phyloP scores from a whole-genome alignment of 2,797 vertebrate genomes.

The Lateolabrax maculatus region DNA sequence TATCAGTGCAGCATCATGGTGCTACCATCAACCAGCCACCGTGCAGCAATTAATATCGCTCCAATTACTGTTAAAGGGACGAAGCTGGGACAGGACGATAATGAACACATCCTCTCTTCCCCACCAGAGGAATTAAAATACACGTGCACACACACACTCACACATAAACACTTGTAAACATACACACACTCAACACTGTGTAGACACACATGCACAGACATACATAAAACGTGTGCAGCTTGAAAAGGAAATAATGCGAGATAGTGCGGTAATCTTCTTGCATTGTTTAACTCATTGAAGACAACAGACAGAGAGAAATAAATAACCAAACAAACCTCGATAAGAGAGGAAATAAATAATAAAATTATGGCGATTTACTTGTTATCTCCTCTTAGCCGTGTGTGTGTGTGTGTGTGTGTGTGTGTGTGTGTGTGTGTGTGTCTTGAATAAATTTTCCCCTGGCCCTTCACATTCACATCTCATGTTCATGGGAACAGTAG shows the following conservation, averaged over 20 bases:
- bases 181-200: slow-evolving; percentile 2
- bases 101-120: slow-evolving; percentile 90
- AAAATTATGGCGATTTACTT: slow-evolving; percentile 78
- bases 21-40: slow-evolving; percentile 89
- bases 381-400: slow-evolving; percentile 72
- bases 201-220: slow-evolving; percentile 28
- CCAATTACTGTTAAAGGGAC: slow-evolving; percentile 91
- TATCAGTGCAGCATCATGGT: slow-evolving; percentile 89
- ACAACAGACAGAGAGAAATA: slow-evolving; percentile 79
- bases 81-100: slow-evolving; percentile 89
- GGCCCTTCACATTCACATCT: slow-evolving; percentile 54
- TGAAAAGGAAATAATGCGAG: slow-evolving; percentile 77
- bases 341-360: slow-evolving; percentile 80
- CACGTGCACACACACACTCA: slow-evolving; percentile 37
- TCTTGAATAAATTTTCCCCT: slow-evolving; percentile 62
- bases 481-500: slow-evolving; percentile 22
- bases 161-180: slow-evolving; percentile 34
- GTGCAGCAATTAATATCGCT: slow-evolving; percentile 91
- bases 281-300: slow-evolving; percentile 84
- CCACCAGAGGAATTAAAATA: slow-evolving; percentile 83
- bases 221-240: slow-evolving; percentile 75
- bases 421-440: slow-evolving; percentile 52
- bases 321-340: slow-evolving; percentile 78
- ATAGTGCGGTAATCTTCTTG: slow-evolving; percentile 79
- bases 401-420: slow-evolving; percentile 48